Evolutionary conservation across 2,797 vertebrate species (phyloP), one percentile per base, ranked within the genome.

Genomic region (Cottoperca gobio): DNA sequence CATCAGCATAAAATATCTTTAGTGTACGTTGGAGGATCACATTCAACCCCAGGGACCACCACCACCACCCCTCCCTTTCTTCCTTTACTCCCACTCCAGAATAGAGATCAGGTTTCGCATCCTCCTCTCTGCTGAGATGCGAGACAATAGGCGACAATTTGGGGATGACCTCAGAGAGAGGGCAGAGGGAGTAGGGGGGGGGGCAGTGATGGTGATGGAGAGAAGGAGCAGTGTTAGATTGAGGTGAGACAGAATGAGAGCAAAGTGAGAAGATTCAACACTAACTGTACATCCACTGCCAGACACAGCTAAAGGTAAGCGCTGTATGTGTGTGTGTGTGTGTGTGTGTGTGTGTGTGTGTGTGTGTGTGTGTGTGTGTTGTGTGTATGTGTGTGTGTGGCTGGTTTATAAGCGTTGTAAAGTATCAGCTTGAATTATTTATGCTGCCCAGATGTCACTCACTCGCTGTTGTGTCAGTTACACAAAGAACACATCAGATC

Each of bases 141-240:
- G 67, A 62, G 72, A 68, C 69, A 69, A 74, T 40, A 40, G 59
- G 31, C 19, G n/a, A 14, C 42, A 67, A 65, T 78, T 40, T 33
- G 48, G 49, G 57, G 66, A 71, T 86, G 86, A 87, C 84, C 89
- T 86, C 77, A 81, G 79, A 84, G 21, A 46, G 64, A 21, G 35
- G 61, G 42, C 40, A 28, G 52, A 59, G 23, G 50, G 57, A 46
- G 48, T 57, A 33, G 52, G 66, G 46, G 43, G 9, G 19, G 35
- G 9, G 33, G 42, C 58, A 11, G 17, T 17, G 49, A 39, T 24
- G 39, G 52, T 4, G 8, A n/a, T n/a, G n/a, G n/a, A n/a, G n/a
- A n/a, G n/a, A n/a, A n/a, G 31, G 42, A 45, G 10, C 8, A 49
- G 45, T n/a, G n/a, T n/a, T n/a, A n/a, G n/a, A n/a, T n/a, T n/a